Conservation (phyloP, 2,888 invertebrate genomes). For the Scelioninae gen. 1 region DNA sequence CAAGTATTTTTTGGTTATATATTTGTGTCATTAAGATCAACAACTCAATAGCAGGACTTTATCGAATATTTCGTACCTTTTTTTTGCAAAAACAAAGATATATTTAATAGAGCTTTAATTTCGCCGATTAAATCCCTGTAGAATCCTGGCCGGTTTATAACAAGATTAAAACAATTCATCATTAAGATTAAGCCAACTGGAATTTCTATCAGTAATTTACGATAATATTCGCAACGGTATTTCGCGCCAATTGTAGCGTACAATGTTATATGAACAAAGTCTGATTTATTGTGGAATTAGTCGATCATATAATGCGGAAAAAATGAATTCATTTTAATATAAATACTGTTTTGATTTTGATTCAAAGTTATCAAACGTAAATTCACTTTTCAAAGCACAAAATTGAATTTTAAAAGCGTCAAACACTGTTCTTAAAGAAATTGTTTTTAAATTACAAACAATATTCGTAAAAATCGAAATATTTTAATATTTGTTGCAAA, state of each 20-base stretch:
- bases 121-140: conserved; percentile 32
- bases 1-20: neutral
- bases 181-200: conserved; percentile 55
- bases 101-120: conserved; percentile 36
- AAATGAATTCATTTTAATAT: conserved; percentile 2
- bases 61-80: no score
- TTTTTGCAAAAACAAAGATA: conserved; percentile 23
- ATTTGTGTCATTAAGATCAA: neutral
- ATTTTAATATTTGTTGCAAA: no score
- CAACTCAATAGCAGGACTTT: no score
- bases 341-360: conserved; percentile 10
- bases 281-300: conserved; percentile 38
- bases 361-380: neutral
- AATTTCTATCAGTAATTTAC: conserved; percentile 51
- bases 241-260: conserved; percentile 21
- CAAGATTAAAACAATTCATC: conserved; percentile 58
- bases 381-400: neutral
- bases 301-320: conserved; percentile 6
- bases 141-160: conserved; percentile 33
- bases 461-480: no score
- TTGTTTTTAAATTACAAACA: no score
- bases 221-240: conserved; percentile 50
- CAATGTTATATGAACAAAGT: conserved; percentile 19
- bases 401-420: no score
- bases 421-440: no score